These are phyloP conservation scores for Sycophila sp. DNA, from an alignment of 1,140 invertebrate species.

Conservation along the genomic window DNA sequence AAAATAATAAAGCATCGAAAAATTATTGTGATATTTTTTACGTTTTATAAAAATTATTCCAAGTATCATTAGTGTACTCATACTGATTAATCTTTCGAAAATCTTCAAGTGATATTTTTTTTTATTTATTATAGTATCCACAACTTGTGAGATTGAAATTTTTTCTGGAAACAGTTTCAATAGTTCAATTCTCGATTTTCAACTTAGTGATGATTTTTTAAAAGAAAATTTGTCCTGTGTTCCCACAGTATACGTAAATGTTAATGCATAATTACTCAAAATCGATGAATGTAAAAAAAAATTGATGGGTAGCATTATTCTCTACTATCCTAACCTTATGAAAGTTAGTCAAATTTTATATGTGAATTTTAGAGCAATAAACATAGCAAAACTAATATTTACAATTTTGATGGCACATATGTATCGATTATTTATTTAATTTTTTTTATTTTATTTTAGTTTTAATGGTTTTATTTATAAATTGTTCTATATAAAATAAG, in stretches of 20 bases:
- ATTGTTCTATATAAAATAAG: conserved; percentile 14
- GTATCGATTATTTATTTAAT: background rate
- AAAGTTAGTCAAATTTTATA: conserved; percentile 13
- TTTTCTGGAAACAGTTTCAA: no score
- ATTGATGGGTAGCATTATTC: conserved; percentile 12
- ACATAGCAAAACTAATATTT: background rate
- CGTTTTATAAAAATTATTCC: conserved; percentile 2
- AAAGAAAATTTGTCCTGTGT: background rate
- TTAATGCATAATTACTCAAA: conserved; percentile 3
- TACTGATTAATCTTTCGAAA: background rate
- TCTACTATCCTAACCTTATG: background rate
- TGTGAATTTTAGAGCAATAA: conserved; percentile 1
- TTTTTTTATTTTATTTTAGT: background rate
- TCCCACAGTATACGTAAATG: conserved; percentile 10
- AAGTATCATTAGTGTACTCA: background rate
- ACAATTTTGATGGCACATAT: background rate
- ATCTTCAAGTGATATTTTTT: no score
- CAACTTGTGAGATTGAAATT: no score
- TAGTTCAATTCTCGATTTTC: no score
- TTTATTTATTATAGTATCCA: no score
- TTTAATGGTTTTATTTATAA: background rate
- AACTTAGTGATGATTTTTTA: no score
- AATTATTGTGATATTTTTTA: conserved; percentile 12
- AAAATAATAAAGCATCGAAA: conserved; percentile 13
- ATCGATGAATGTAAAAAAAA: background rate